These are phyloP conservation scores for Mimachlamys varia DNA, from an alignment of 2,888 invertebrate genomes.

Conservation along the genomic window DNA sequence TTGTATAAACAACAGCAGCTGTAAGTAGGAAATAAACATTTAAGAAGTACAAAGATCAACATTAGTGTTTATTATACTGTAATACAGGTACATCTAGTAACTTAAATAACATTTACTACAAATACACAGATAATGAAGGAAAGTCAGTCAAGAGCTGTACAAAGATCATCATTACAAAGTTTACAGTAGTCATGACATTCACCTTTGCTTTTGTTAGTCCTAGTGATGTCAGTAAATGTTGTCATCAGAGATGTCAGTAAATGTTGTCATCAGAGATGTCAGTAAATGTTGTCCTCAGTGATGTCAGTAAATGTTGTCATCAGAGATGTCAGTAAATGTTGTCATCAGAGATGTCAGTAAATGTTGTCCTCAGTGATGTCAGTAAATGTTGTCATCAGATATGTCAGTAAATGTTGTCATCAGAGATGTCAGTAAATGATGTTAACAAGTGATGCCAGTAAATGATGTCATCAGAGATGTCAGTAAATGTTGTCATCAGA, in stretches of 20 bases:
- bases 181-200: too few species aligned
- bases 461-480: neutral
- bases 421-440: neutral
- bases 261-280: neutral
- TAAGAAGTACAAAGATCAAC: constrained; percentile 3
- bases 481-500: neutral
- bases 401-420: too few species aligned
- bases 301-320: too few species aligned
- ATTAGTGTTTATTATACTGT: neutral
- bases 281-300: neutral
- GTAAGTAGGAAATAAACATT: neutral
- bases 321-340: too few species aligned
- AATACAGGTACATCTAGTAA: neutral
- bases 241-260: neutral
- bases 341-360: too few species aligned
- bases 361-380: neutral
- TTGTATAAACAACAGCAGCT: neutral
- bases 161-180: neutral
- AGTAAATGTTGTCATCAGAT: neutral
- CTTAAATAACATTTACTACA: neutral
- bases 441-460: neutral
- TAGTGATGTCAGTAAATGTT: neutral
- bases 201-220: neutral
- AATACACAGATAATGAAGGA: neutral
- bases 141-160: neutral